Evolutionary conservation across 2,797 vertebrate genomes (phyloP).

Genomic region (Acestrorhynchus altus): DNA sequence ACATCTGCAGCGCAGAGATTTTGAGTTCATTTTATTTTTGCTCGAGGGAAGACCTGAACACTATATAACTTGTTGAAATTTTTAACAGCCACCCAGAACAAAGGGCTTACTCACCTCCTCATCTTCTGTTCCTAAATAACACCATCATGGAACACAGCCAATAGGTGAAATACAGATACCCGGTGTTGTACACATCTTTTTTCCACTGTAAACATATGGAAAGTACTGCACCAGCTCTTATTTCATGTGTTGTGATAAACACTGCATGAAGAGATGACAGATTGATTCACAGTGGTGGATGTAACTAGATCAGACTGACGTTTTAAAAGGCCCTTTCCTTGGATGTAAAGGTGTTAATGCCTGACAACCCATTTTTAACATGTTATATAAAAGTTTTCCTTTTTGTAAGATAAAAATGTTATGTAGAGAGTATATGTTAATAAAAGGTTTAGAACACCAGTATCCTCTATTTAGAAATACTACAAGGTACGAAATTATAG

Average conservation of each 20-base stretch:
- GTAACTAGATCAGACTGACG: conserved; percentile 16
- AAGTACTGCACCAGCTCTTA: conserved; percentile 19
- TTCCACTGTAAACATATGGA: conserved; percentile 35
- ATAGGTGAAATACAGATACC: conserved; percentile 11
- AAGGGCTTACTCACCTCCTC: conserved; percentile 47
- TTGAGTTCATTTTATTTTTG: conserved; percentile 49
- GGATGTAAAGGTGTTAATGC: no score
- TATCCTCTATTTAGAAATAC: no score
- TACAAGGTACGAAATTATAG: no score
- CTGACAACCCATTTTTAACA: no score
- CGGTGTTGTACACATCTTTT: conserved; percentile 26
- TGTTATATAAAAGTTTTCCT: neutral
- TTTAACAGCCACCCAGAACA: conserved; percentile 43
- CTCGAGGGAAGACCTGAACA: conserved; percentile 42
- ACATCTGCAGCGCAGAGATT: conserved; percentile 54
- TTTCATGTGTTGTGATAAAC: conserved; percentile 1
- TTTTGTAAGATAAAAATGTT: no score
- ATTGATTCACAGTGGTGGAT: conserved; percentile 3
- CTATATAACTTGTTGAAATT: conserved; percentile 51
- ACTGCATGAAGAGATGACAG: conserved; percentile 20
- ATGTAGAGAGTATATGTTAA: no score
- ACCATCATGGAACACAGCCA: conserved; percentile 40
- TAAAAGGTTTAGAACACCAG: no score
- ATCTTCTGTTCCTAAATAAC: conserved; percentile 9
- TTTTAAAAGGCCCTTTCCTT: neutral